Percentiles rank a stretch among this genome's conserved stretches.
Evolutionary conservation across 2,797 vertebrate species (phyloP).

Genomic region (Parotocinclus haroldoi): DNA sequence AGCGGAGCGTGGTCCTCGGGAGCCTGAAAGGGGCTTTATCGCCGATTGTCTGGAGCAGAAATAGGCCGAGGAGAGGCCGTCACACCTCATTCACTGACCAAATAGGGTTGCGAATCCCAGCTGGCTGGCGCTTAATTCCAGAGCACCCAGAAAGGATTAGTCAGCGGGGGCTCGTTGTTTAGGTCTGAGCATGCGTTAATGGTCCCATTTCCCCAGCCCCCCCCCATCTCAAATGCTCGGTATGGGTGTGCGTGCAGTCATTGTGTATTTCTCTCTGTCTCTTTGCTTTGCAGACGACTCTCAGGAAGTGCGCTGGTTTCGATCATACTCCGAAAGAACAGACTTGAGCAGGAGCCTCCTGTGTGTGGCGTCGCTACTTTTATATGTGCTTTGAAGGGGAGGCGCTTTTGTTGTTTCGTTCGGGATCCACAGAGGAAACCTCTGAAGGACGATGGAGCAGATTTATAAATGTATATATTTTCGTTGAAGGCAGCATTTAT

Average conservation of each 20-base stretch:
- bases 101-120: slow-evolving; percentile 44
- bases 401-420: no score
- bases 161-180: slow-evolving; percentile 24
- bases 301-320: slow-evolving; percentile 63
- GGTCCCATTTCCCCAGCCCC: slow-evolving; percentile 16
- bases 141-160: slow-evolving; percentile 36
- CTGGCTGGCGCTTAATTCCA: slow-evolving; percentile 28
- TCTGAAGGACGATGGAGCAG: neutral
- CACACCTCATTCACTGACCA: slow-evolving; percentile 45
- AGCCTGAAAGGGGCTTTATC: slow-evolving; percentile 16
- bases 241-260: slow-evolving; percentile 12
- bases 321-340: slow-evolving; percentile 55
- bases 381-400: slow-evolving; percentile 19
- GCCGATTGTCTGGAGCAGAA: slow-evolving; percentile 32
- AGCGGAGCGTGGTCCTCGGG: neutral
- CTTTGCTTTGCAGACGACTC: slow-evolving; percentile 61
- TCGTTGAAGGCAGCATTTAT: slow-evolving; percentile 35
- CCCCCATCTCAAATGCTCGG: slow-evolving; percentile 4
- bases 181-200: slow-evolving; percentile 43
- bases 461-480: slow-evolving; percentile 9
- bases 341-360: slow-evolving; percentile 27
- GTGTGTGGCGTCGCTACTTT: slow-evolving; percentile 38
- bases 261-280: slow-evolving; percentile 1
- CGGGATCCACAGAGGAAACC: neutral
- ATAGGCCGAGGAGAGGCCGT: slow-evolving; percentile 38